These are phyloP conservation scores for Eupithecia pulchellata DNA, from an alignment of 2,888 invertebrate genomes.

Conservation along the genomic window DNA sequence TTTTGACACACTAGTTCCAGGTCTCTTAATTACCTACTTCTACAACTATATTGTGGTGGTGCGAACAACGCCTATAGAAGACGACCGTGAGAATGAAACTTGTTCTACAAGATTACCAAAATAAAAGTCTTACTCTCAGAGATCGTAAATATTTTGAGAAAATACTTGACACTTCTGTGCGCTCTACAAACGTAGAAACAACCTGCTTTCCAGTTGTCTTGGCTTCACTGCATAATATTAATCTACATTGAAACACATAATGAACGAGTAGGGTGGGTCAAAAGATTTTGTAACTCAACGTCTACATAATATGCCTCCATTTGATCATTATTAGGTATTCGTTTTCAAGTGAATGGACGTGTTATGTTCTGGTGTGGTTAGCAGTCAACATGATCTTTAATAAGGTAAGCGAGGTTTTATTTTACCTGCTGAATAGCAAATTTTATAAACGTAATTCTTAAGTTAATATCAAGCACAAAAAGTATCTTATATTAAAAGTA, in stretches of 20 bases:
- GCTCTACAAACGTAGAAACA: conserved; percentile 11
- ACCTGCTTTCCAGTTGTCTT: conserved; percentile 11
- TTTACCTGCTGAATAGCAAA: conserved; percentile 11
- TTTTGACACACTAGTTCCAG: neutral
- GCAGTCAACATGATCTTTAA: conserved; percentile 40
- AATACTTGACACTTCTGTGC: conserved; percentile 5
- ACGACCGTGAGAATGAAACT: conserved; percentile 28
- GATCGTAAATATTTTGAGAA: conserved; percentile 5
- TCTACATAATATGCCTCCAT: conserved; percentile 41
- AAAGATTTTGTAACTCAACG: conserved; percentile 47
- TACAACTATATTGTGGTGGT: neutral
- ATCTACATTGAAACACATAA: conserved; percentile 33
- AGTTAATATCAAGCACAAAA: neutral
- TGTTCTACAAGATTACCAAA: conserved; percentile 19
- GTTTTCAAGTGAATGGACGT: conserved; percentile 52
- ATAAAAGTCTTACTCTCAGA: neutral
- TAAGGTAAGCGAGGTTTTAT: conserved; percentile 45
- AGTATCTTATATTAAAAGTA: neutral
- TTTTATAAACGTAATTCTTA: neutral
- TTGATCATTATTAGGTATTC: conserved; percentile 51
- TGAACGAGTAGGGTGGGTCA: conserved; percentile 38
- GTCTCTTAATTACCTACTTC: neutral
- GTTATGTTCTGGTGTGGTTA: conserved; percentile 41
- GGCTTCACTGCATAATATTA: conserved; percentile 26
- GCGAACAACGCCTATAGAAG: neutral